Conservation (phyloP, 2,888 invertebrate species). For the Philaethria dido region DNA sequence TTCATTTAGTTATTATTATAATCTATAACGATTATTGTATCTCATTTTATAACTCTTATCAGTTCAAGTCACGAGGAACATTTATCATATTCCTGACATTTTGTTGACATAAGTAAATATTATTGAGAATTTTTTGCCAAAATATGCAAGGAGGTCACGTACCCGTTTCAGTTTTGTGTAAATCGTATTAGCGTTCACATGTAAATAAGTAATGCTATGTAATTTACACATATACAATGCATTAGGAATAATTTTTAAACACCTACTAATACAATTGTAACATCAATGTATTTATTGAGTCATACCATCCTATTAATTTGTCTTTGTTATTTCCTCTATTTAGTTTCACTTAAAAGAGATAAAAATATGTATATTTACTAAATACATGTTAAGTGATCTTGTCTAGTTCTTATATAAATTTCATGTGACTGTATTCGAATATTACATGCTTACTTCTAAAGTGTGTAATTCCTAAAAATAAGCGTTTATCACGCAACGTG, state of each 20-base stretch:
- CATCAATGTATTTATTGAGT: slow-evolving; percentile 10
- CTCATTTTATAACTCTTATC: background rate
- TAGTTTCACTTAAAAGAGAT: background rate
- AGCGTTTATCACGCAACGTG: slow-evolving; percentile 63
- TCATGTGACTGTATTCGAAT: slow-evolving; percentile 33
- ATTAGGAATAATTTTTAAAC: slow-evolving; percentile 53
- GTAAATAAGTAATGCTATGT: slow-evolving; percentile 67
- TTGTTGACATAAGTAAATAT: slow-evolving; percentile 48
- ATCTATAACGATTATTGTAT: background rate
- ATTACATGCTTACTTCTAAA: background rate
- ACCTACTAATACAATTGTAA: slow-evolving; percentile 46
- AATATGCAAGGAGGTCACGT: slow-evolving; percentile 77
- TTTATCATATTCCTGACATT: too few species aligned
- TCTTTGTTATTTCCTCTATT: background rate
- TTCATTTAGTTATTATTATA: background rate
- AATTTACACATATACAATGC: slow-evolving; percentile 64
- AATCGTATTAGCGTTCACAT: slow-evolving; percentile 75
- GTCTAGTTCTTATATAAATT: slow-evolving; percentile 17
- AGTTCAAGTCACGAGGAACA: slow-evolving; percentile 52
- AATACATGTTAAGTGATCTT: slow-evolving; percentile 13
- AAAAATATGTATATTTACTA: slow-evolving; percentile 9
- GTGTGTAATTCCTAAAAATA: slow-evolving; percentile 61
- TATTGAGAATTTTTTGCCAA: slow-evolving; percentile 52
- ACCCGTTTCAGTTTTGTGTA: slow-evolving; percentile 77
- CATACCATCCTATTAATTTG: background rate